Evolutionary conservation across 2,797 vertebrate genomes (phyloP).

Genomic region (Clarias laeviceps): DNA sequence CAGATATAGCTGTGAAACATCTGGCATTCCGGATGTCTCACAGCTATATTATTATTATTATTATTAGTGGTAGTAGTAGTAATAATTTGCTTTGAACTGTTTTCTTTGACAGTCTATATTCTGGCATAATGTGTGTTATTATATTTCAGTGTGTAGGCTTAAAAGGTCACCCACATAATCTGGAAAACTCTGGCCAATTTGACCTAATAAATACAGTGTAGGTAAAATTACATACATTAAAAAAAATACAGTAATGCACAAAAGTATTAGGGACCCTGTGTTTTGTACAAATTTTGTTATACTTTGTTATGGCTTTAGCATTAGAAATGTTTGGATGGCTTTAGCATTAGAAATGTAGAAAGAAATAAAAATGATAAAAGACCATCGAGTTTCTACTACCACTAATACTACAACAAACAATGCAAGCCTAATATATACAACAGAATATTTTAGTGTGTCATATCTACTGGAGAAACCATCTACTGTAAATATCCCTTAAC

Average conservation of each 20-base stretch:
- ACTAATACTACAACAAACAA: not conserved
- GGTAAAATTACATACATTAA: not conserved
- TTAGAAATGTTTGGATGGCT: no score
- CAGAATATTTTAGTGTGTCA: not conserved
- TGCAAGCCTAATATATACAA: not conserved
- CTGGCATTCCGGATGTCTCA: not conserved
- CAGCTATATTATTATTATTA: not conserved
- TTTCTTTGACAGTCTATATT: not conserved
- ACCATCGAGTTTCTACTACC: no score
- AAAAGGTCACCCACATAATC: not conserved
- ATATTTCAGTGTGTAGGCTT: conserved; percentile 4
- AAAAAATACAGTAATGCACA: no score
- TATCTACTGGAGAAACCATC: not conserved
- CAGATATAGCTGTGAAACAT: no score
- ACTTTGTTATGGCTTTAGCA: no score
- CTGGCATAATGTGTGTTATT: not conserved
- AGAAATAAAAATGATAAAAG: no score
- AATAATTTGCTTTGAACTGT: not conserved
- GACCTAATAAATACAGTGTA: not conserved
- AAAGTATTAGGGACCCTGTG: no score
- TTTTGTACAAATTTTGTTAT: no score
- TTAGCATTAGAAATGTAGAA: no score
- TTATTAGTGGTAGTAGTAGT: no score
- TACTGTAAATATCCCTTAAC: not conserved
- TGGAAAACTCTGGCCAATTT: not conserved